phyloP scores from a whole-genome alignment of 92 coral and sea anemone genomes.

The Palythoa heliodiscus region DNA sequence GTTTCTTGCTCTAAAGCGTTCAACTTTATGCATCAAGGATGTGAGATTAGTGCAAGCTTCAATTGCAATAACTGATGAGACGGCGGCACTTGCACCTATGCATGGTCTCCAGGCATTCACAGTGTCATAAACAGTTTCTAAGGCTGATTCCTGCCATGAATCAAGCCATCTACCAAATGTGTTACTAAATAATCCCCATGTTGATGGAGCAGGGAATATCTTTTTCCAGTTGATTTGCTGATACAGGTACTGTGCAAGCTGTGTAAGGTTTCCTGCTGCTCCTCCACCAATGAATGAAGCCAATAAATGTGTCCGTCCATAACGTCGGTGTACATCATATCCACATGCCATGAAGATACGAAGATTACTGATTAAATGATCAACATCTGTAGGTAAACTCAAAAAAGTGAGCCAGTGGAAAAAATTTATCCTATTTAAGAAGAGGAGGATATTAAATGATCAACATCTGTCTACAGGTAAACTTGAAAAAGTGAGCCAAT shows the following conservation, averaged over 20 bases:
- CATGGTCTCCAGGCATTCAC: conserved; percentile 80
- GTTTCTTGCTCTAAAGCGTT: conserved; percentile 47
- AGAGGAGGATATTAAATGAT: conserved; percentile 53
- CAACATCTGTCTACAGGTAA: conserved; percentile 56
- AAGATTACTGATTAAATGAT: conserved; percentile 84
- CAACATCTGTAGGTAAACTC: conserved; percentile 51
- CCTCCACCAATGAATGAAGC: conserved; percentile 89
- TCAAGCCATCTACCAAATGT: conserved; percentile 56
- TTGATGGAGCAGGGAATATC: conserved; percentile 66
- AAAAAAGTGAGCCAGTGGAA: background rate
- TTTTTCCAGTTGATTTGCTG: conserved; percentile 70
- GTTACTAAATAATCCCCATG: conserved; percentile 68
- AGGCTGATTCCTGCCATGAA: conserved; percentile 50
- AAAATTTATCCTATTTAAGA: too few relatives aligned
- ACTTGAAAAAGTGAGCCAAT: background rate
- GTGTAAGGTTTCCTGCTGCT: conserved; percentile 78
- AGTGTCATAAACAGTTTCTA: conserved; percentile 62
- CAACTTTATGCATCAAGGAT: conserved; percentile 60
- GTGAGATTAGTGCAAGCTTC: conserved; percentile 76
- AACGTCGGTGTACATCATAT: conserved; percentile 66
- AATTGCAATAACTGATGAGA: conserved; percentile 73
- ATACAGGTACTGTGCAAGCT: conserved; percentile 67
- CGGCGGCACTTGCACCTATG: conserved; percentile 90
- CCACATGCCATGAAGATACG: conserved; percentile 72
- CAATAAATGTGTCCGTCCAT: conserved; percentile 82